phyloP scores from a whole-genome alignment of 2,888 invertebrate genomes.

The Tethea ocularis region DNA sequence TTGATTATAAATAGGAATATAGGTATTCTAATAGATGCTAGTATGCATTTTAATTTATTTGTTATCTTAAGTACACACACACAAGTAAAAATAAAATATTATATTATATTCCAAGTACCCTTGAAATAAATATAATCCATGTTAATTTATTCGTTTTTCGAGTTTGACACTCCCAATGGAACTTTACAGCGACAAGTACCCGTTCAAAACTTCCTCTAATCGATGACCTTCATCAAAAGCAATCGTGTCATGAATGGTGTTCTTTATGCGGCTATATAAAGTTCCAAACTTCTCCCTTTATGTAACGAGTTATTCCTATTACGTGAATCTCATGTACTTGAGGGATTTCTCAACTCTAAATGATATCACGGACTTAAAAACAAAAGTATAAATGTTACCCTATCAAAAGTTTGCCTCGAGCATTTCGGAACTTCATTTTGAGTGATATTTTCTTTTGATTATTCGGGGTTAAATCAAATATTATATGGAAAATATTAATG shows the following conservation, averaged over 20 bases:
- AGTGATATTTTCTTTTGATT: conserved; percentile 52
- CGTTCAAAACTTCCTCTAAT: neutral
- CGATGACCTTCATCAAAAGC: neutral
- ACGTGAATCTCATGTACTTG: conserved; percentile 16
- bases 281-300: conserved; percentile 24
- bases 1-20: too few relatives aligned
- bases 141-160: too few relatives aligned
- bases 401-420: conserved; percentile 35
- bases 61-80: too few relatives aligned
- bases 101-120: too few relatives aligned
- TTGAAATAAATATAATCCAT: too few relatives aligned
- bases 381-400: conserved; percentile 12
- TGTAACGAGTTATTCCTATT: conserved; percentile 24
- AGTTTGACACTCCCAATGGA: neutral
- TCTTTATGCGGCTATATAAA: conserved; percentile 26
- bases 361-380: conserved; percentile 18
- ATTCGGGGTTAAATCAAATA: conserved; percentile 17
- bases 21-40: too few relatives aligned
- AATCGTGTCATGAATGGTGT: conserved; percentile 35
- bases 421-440: conserved; percentile 36
- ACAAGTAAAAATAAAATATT: too few relatives aligned
- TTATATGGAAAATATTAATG: conserved; percentile 12
- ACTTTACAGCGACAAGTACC: neutral
- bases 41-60: too few relatives aligned
- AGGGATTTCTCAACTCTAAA: conserved; percentile 21